Evolutionary conservation across 2,113 vertebrate genomes (phyloP), one percentile per base, ranked within the genome.

Genomic region (Monarcha castaneiventris): DNA sequence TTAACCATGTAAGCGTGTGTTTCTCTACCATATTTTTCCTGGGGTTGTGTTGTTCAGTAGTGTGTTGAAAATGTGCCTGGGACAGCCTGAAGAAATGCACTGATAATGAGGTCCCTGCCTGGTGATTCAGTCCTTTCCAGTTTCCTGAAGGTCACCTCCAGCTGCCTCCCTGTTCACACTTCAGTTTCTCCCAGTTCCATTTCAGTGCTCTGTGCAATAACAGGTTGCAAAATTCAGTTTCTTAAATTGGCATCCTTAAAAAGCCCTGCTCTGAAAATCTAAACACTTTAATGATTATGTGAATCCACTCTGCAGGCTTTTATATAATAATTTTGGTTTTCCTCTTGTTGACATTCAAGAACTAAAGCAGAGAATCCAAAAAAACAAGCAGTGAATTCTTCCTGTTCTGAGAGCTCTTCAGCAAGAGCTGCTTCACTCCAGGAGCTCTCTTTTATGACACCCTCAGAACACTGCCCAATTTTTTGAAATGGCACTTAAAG

Each of bases 131-230:
- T 88, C 58, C 35, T 86, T 84, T 76, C 64, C 76, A 37, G 64
- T n/a, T 86, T 73, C 51, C 63, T 75, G 61, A 66, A 93, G 79
- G 89, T 95, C 82, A 95, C 94, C 81, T 95, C 93, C 74, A 84
- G 82, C 76, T 89, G 74, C 84, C 49, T 86, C 66, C 54, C 46
- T 55, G 30, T 49, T 91, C 79, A 87, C 0, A 22, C 82, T 76
- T 71, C 62, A 59, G 13, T 75, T 55, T 83, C 81, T 75, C 29
- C 35, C 35, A 10, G 84, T 95, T 94, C 87, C 48, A 17, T 85
- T 94, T 71, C 82, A 77, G 39, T 59, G 63, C 63, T 37, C 46
- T 48, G 26, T 32, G 59, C 90, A 83, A 41, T 83, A 87, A 88
- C 85, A 92, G 79, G 88, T 89, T 94, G 56, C 63, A 89, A 67